Percentiles rank a stretch among this genome's conserved stretches.
Conservation (phyloP, 1,140 invertebrate species). For the Drosophila truncata region DNA sequence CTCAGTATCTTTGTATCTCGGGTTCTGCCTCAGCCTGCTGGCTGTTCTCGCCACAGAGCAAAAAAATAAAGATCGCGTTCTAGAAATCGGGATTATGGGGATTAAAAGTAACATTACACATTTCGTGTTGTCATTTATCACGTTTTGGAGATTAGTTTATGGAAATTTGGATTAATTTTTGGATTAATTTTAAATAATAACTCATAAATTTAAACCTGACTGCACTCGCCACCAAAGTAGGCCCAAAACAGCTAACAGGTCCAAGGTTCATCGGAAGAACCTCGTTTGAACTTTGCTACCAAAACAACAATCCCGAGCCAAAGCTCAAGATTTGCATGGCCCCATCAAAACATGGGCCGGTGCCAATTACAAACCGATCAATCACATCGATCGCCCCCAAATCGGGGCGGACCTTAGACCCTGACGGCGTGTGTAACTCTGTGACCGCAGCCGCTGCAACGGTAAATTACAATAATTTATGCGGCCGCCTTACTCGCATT, state of each 20-base stretch:
- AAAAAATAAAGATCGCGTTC: conserved; percentile 15
- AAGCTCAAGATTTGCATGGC: conserved; percentile 55
- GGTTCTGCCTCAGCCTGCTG: conserved; percentile 17
- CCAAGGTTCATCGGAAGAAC: conserved; percentile 62
- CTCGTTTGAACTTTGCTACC: conserved; percentile 65
- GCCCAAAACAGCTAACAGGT: conserved; percentile 41
- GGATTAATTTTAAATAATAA: not conserved
- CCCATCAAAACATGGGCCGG: conserved; percentile 51
- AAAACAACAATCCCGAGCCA: conserved; percentile 3
- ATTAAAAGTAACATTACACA: conserved; percentile 9
- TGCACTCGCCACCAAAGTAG: conserved; percentile 25
- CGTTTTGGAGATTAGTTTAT: not conserved
- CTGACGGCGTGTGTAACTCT: conserved; percentile 23
- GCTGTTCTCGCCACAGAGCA: conserved; percentile 35
- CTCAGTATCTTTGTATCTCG: conserved; percentile 47
- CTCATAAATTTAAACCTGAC: not conserved
- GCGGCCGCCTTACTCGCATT: conserved; percentile 58
- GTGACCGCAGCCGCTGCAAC: conserved; percentile 51
- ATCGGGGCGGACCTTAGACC: conserved; percentile 47
- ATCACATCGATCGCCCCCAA: conserved; percentile 59
- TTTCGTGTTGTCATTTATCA: not conserved
- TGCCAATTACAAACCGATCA: conserved; percentile 72
- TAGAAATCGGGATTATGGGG: conserved; percentile 14
- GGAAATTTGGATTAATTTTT: no score
- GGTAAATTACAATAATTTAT: conserved; percentile 74